phyloP scores from a whole-genome alignment of 2,888 invertebrate genomes.

The Vannuccia rotundouncinata region DNA sequence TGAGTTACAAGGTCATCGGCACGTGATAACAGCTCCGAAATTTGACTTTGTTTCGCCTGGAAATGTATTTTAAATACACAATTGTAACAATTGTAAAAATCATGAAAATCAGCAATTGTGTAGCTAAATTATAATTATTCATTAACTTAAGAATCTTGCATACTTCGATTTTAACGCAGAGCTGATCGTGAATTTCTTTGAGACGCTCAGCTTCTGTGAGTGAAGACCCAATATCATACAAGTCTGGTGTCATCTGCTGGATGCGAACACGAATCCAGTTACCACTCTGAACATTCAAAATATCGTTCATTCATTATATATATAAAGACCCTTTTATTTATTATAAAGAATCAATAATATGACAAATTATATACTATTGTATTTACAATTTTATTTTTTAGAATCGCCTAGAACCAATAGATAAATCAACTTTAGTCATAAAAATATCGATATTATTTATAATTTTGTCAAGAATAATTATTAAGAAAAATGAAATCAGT shows the following conservation, averaged over 20 bases:
- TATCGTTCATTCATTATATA: no score
- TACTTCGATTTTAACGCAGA: constrained; percentile 74
- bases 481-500: no score
- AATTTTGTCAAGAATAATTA: no score
- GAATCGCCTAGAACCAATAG: no score
- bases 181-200: constrained; percentile 73
- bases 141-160: no score
- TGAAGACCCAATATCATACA: constrained; percentile 71
- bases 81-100: not conserved
- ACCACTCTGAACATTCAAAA: no score
- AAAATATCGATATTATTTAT: no score
- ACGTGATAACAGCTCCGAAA: constrained; percentile 74
- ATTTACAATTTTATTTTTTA: no score
- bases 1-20: constrained; percentile 74
- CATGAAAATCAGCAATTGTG: not conserved
- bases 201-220: constrained; percentile 70
- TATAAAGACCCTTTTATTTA: no score
- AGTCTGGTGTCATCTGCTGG: constrained; percentile 74
- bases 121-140: not conserved
- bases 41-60: constrained; percentile 77
- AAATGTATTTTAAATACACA: not conserved
- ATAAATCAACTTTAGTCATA: no score
- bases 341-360: no score
- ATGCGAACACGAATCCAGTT: constrained; percentile 76
- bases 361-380: no score